Evolutionary conservation across 2,113 vertebrate genomes (phyloP).

Genomic region (Myrmecobius fasciatus): DNA sequence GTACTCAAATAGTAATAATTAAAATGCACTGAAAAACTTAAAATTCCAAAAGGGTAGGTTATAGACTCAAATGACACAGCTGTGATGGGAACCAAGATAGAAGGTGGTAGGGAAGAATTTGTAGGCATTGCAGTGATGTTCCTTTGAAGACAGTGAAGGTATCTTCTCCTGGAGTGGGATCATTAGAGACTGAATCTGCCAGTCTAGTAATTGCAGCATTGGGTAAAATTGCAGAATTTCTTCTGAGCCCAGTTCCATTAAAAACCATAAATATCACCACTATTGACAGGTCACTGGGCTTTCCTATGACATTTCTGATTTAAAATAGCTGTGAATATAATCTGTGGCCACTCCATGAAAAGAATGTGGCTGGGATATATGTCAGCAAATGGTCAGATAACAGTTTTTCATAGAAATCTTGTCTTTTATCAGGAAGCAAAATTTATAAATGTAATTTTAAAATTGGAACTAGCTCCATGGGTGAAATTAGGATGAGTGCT

Average conservation of each 20-base stretch:
- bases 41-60: constrained; percentile 23
- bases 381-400: constrained; percentile 26
- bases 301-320: background rate
- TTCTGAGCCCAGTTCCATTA: constrained; percentile 14
- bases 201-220: background rate
- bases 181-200: background rate
- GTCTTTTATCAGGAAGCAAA: constrained; percentile 53
- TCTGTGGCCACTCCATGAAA: background rate
- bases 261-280: background rate
- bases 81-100: constrained; percentile 12
- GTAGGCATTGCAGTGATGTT: background rate
- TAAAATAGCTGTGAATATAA: background rate
- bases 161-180: background rate
- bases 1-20: constrained; percentile 51
- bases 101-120: background rate
- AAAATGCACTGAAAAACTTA: background rate
- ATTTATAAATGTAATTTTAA: constrained; percentile 15
- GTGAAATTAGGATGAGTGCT: background rate
- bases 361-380: rapidly evolving
- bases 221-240: background rate
- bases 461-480: constrained; percentile 18
- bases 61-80: constrained; percentile 9
- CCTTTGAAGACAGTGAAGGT: background rate
- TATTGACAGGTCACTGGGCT: background rate
- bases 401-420: constrained; percentile 48